Base-by-base conservation (phyloP, 2,888 invertebrate species). In the Polydesmus complanatus region DNA sequence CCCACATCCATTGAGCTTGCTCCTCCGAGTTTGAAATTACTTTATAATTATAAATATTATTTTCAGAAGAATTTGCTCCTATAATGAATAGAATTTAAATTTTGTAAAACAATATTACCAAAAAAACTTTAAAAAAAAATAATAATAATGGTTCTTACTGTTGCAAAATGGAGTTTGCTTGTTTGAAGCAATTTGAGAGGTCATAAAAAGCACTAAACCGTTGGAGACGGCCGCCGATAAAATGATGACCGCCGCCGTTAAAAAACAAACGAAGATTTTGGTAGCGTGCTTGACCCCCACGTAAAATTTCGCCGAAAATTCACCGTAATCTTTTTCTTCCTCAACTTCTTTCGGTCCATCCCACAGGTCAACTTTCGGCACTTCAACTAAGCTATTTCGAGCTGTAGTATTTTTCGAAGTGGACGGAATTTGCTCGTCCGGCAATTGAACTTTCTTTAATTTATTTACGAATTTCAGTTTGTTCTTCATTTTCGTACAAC, bases 151-250 rank as follows among this genome's bases (percentile, higher is more conserved):
- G 5, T 14, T 37, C 53, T 58, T 53, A 49, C 80, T 84, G 78
- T 89, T 90, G 78, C 91, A 92, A 76, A 84, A 88, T 61, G 82
- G 80, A 69, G 89, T 79, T 66, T 81, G 80, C 72, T 84, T 84
- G 73, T 86, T 84, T 62, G 78, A 77, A 71, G 82, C 82, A 64
- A 92, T 78, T 76, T 92, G 91, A 67, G 92, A 91, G 58, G 91
- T 88, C 91, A 93, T 92, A 74, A 92, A 88, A 65, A 93, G 81
- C 64, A 92, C 80, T 62, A 87, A 85, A 67, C 88, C 88, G 77
- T 94, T 94, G 68, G 91, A 85, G 69, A 91, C 78, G 63, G 92
- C 90, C 51, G 90, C 91, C 59, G 87, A 86, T 1, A 78, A 83
- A 68, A 95, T 79, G 64, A 95, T 91, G 8, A 14, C 37, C 37